phyloP scores from a whole-genome alignment of 2,113 vertebrate species.

The Sakesphorus luctuosus region DNA sequence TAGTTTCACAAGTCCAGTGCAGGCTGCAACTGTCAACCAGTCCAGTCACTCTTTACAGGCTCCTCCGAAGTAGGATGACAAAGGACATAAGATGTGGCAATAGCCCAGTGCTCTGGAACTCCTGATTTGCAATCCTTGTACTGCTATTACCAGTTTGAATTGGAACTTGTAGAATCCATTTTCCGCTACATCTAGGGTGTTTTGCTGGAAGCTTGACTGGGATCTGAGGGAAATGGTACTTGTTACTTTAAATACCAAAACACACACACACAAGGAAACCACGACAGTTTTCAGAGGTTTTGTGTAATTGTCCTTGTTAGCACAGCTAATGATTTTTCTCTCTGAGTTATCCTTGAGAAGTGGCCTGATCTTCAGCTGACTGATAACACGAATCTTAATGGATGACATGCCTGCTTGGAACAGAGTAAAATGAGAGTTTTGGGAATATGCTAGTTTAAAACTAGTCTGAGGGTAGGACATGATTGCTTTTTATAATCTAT shows the following conservation, averaged over 20 bases:
- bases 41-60: accelerated
- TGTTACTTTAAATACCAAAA: not conserved
- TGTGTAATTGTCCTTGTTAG: not conserved
- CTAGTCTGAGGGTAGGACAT: not conserved
- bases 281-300: not conserved
- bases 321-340: not conserved
- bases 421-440: not conserved
- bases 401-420: not conserved
- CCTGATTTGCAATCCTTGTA: not conserved
- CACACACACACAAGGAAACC: not conserved
- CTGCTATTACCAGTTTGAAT: not conserved
- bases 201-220: not conserved
- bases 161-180: not conserved
- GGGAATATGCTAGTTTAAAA: not conserved
- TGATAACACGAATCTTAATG: not conserved
- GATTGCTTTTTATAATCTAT: not conserved
- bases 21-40: not conserved
- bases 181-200: not conserved
- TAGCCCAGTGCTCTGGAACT: not conserved
- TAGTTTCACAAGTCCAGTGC: not conserved
- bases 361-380: not conserved
- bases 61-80: not conserved
- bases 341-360: not conserved
- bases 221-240: not conserved
- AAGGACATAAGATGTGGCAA: not conserved